Percentiles rank a stretch among this genome's conserved stretches.
Conservation (phyloP, 2,888 invertebrate genomes). For the Parelbella ahira region DNA sequence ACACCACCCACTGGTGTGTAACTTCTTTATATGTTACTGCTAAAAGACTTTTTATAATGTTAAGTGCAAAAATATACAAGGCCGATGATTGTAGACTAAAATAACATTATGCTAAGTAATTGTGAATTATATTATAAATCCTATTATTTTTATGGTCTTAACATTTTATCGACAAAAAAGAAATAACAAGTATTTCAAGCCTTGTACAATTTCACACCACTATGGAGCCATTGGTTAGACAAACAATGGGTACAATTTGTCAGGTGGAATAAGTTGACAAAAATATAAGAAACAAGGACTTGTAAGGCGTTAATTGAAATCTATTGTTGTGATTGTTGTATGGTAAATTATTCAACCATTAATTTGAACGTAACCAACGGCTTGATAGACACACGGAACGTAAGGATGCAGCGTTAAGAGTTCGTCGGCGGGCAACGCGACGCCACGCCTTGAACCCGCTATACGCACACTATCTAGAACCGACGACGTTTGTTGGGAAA, state of each 20-base stretch:
- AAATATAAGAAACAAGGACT: constrained; percentile 5
- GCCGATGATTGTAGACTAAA: constrained; percentile 2
- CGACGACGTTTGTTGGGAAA: constrained; percentile 84
- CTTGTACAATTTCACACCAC: constrained; percentile 19
- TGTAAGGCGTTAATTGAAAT: background rate
- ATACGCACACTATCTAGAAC: constrained; percentile 60
- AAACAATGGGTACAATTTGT: constrained; percentile 20
- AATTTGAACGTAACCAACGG: constrained; percentile 27
- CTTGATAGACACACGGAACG: constrained; percentile 5
- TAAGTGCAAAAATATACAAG: constrained; percentile 15
- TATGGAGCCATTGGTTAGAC: constrained; percentile 24
- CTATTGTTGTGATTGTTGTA: background rate
- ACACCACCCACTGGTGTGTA: too few species aligned
- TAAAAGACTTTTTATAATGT: background rate
- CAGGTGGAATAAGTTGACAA: constrained; percentile 1
- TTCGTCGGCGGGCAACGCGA: too few species aligned
- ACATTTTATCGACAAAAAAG: background rate
- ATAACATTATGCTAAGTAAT: constrained; percentile 3
- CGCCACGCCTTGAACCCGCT: background rate
- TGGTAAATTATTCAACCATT: too few species aligned
- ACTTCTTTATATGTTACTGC: background rate
- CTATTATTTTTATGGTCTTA: background rate
- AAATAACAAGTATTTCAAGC: constrained; percentile 1
- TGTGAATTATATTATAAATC: constrained; percentile 4
- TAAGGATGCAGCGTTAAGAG: constrained; percentile 4